Evolutionary conservation across 2,888 invertebrate genomes (phyloP).

Genomic region (Eristalis intricaria): DNA sequence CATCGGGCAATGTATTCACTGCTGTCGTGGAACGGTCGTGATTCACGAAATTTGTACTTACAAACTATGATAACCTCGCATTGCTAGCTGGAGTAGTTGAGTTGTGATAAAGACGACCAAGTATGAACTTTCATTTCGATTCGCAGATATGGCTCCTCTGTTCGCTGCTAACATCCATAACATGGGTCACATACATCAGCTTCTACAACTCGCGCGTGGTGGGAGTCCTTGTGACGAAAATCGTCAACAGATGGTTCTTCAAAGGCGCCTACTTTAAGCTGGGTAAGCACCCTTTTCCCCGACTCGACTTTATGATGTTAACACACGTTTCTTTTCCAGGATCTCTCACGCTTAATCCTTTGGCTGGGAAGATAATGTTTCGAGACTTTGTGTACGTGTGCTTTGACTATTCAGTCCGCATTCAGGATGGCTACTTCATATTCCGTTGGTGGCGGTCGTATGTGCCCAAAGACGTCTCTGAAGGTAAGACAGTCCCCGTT

Average conservation of each 20-base stretch:
- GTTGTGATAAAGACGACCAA: neutral
- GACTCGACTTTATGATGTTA: neutral
- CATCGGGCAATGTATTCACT: too few relatives aligned
- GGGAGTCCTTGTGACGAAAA: constrained; percentile 93
- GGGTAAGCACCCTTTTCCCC: constrained; percentile 84
- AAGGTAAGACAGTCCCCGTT: constrained; percentile 84
- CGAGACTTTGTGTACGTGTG: constrained; percentile 96
- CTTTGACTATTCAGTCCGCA: constrained; percentile 94
- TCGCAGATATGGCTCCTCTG: constrained; percentile 87
- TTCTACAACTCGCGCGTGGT: constrained; percentile 97
- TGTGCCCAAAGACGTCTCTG: constrained; percentile 96
- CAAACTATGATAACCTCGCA: neutral
- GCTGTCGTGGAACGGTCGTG: neutral
- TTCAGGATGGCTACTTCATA: constrained; percentile 98
- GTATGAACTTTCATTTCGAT: constrained; percentile 20
- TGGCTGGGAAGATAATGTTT: constrained; percentile 99
- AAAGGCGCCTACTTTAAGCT: constrained; percentile 94
- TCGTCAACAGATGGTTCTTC: constrained; percentile 93
- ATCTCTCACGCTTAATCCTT: constrained; percentile 96
- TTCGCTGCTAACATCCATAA: constrained; percentile 90
- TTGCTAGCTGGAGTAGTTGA: neutral
- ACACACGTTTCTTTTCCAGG: constrained; percentile 84
- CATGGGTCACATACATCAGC: constrained; percentile 96
- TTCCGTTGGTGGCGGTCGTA: constrained; percentile 99
- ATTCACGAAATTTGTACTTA: neutral